Evolutionary conservation across 2,888 invertebrate species (phyloP), one percentile per base, ranked within the genome.

Genomic region (Fragum whitleyi): DNA sequence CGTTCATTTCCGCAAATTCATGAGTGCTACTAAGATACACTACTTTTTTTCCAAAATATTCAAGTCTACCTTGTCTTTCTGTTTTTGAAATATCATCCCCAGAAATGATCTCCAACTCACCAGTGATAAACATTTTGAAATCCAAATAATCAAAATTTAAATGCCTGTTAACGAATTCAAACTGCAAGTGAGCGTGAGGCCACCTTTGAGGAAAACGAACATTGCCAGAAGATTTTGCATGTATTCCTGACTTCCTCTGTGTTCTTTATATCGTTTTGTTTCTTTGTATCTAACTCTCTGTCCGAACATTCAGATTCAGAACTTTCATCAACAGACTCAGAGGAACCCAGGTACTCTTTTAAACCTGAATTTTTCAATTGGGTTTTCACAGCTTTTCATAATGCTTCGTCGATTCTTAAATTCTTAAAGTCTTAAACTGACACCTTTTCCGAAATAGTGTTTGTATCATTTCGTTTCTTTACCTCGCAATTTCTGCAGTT

Each of bases 71-170:
- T 21, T 23, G 2, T 26, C 26, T 57, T 57, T 57, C 57, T 14
- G 3, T 57, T 3, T n/a, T 26, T 2, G 57, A 57, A 14, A 57
- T 57, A 14, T 57, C 57, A 57, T 57, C 57, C 57, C 23, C 57
- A 57, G 57, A n/a, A 14, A 57, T 57, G 3, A 57, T 57, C 57
- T 57, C 51, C 5, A 51, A 21, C 51, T 51, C 51, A 51, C 51
- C 51, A 2, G 51, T 16, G 14, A 51, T 21, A 14, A 51, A 51
- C 32, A 36, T 36, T 36, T 36, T 36, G 32, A 36, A 36, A 36
- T 36, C 32, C 3, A 36, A 9, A 9, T 36, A 3, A 36, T 36
- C 32, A 36, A 6, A 36, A 36, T 36, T 9, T 36, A 36, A 36
- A 9, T 36, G 32, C 9, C 9, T 36, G 9, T 36, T 36, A 6